Evolutionary conservation across 2,888 invertebrate species (phyloP).

Genomic region (Pterostichus niger): DNA sequence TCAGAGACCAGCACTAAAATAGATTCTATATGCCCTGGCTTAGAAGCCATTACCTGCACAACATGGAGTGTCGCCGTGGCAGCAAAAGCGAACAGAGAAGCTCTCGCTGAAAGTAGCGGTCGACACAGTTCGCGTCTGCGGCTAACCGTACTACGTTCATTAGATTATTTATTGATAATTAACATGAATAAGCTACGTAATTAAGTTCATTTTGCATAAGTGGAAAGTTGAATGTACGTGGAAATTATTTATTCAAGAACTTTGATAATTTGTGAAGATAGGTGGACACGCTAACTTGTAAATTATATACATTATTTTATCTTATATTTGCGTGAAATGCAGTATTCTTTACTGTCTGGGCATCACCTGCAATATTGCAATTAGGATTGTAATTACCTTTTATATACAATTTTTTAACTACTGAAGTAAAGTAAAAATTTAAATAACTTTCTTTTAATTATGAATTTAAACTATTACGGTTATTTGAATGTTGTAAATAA

Average conservation of each 20-base stretch:
- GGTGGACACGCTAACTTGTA: constrained; percentile 38
- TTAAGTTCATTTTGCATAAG: constrained; percentile 57
- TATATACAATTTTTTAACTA: not conserved
- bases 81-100: not conserved
- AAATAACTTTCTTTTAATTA: too few relatives aligned
- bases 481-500: too few relatives aligned
- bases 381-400: constrained; percentile 11
- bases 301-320: constrained; percentile 46
- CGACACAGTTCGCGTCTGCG: constrained; percentile 38
- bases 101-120: constrained; percentile 28
- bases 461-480: too few relatives aligned
- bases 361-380: constrained; percentile 28
- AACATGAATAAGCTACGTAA: constrained; percentile 48
- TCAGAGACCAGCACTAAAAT: constrained; percentile 1
- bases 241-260: constrained; percentile 55
- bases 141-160: constrained; percentile 44
- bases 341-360: constrained; percentile 22
- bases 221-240: constrained; percentile 53
- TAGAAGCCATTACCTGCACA: constrained; percentile 40
- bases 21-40: not conserved
- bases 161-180: constrained; percentile 59
- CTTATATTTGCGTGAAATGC: constrained; percentile 18
- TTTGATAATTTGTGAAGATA: constrained; percentile 42
- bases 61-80: not conserved
- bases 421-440: too few relatives aligned